phyloP scores from a whole-genome alignment of 2,888 invertebrate species.

The Meandrusa payeni region DNA sequence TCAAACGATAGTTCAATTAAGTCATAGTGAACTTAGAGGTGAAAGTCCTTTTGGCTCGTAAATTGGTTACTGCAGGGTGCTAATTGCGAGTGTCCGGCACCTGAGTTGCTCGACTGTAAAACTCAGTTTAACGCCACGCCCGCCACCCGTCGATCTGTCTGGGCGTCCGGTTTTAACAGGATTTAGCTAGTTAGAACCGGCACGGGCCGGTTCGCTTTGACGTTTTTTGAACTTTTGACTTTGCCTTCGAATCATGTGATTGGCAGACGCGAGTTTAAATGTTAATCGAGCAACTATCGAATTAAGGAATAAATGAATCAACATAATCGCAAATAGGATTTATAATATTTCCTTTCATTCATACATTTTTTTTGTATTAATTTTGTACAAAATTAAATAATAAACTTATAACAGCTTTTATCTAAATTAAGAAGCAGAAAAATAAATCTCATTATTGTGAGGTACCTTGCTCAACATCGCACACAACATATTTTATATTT shows the following conservation, averaged over 20 bases:
- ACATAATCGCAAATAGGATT: no score
- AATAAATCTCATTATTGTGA: no score
- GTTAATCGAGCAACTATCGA: slow-evolving; percentile 14
- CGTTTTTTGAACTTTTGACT: slow-evolving; percentile 28
- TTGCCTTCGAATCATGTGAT: slow-evolving; percentile 23
- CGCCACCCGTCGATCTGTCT: slow-evolving; percentile 27
- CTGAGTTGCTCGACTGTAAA: slow-evolving; percentile 27
- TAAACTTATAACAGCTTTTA: no score
- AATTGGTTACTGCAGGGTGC: slow-evolving; percentile 38
- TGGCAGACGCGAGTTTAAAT: slow-evolving; percentile 16
- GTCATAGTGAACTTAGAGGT: background rate
- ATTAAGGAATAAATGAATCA: no score
- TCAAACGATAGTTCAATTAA: slow-evolving; percentile 2
- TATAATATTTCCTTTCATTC: no score
- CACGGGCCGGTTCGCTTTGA: slow-evolving; percentile 30
- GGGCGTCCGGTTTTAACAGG: slow-evolving; percentile 40
- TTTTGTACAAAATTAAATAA: no score
- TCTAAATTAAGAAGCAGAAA: no score
- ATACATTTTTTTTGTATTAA: no score
- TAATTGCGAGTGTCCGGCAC: slow-evolving; percentile 42
- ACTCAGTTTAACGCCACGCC: slow-evolving; percentile 25
- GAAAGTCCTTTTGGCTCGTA: slow-evolving; percentile 46
- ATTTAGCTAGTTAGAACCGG: slow-evolving; percentile 43
- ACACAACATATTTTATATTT: no score
- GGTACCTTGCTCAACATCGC: no score